phyloP scores from a whole-genome alignment of 2,113 vertebrate species.

The Corythornis madagascariensis region DNA sequence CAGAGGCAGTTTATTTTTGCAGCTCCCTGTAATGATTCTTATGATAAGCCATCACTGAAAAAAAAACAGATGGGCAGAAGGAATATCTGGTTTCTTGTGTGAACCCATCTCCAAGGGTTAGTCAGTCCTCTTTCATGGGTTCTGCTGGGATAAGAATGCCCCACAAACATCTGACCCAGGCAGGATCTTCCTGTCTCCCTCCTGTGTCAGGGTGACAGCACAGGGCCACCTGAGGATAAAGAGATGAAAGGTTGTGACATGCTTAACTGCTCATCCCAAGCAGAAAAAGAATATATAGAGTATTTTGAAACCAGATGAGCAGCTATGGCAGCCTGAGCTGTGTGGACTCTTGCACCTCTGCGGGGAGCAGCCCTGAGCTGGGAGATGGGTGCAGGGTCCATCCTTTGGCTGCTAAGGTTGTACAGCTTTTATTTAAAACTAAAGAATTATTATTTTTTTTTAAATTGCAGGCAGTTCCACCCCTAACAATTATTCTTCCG shows the following conservation, averaged over 20 bases:
- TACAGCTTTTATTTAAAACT: background rate
- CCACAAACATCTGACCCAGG: background rate
- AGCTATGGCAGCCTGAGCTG: background rate
- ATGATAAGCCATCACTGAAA: background rate
- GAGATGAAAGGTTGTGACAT: background rate
- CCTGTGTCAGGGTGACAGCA: background rate
- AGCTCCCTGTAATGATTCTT: background rate
- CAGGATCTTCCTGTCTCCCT: background rate
- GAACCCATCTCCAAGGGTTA: background rate
- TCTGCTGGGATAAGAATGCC: background rate
- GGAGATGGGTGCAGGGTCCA: background rate
- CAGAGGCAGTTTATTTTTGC: background rate
- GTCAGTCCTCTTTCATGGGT: background rate
- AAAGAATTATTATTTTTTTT: background rate
- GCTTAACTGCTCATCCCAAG: background rate
- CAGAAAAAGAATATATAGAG: background rate
- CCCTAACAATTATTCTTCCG: background rate
- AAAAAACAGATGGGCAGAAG: background rate
- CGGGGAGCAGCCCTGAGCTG: background rate
- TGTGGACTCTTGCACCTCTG: accelerated
- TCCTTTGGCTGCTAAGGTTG: background rate
- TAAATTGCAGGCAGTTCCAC: constrained; percentile 1
- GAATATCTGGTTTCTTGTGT: background rate
- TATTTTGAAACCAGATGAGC: background rate
- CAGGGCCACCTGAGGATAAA: background rate